These are phyloP conservation scores for Oxystoma pomonae DNA, from an alignment of 2,888 invertebrate genomes.

Conservation along the genomic window DNA sequence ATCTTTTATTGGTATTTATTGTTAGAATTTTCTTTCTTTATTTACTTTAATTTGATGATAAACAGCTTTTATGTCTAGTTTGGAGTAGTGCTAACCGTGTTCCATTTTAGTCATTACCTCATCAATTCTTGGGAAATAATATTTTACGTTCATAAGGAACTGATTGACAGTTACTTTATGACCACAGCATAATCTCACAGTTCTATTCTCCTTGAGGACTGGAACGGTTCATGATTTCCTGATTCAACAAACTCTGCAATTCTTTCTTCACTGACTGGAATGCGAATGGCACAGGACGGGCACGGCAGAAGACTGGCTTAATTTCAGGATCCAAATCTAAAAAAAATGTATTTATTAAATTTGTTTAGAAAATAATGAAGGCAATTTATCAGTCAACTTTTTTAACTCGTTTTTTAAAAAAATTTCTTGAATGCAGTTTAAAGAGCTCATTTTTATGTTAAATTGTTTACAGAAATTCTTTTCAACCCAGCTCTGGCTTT, in stretches of 20 bases:
- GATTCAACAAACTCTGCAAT: constrained; percentile 18
- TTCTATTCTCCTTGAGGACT: constrained; percentile 27
- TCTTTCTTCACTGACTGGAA: constrained; percentile 23
- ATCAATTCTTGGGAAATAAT: constrained; percentile 25
- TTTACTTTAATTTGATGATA: constrained; percentile 38
- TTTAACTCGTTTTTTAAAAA: constrained; percentile 1
- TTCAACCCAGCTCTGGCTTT: constrained; percentile 9
- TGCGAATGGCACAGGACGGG: constrained; percentile 22
- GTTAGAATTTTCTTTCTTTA: constrained; percentile 33
- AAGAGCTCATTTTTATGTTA: neutral
- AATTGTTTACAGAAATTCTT: constrained; percentile 11
- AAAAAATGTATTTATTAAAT: constrained; percentile 12
- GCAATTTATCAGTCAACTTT: constrained; percentile 10
- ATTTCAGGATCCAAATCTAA: constrained; percentile 5
- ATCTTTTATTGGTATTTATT: constrained; percentile 38
- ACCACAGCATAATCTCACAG: constrained; percentile 31
- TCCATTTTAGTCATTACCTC: constrained; percentile 23
- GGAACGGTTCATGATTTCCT: constrained; percentile 26
- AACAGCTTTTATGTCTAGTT: constrained; percentile 28
- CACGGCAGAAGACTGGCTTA: constrained; percentile 18
- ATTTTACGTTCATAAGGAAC: constrained; percentile 23
- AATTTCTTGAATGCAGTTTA: neutral
- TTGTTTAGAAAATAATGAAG: constrained; percentile 10
- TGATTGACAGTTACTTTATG: constrained; percentile 32
- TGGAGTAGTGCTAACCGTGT: constrained; percentile 27